A percentile compares a stretch with the other conserved stretches of the same genome.
phyloP scores from a whole-genome alignment of 2,888 invertebrate genomes.

The Piscicola geometra region DNA sequence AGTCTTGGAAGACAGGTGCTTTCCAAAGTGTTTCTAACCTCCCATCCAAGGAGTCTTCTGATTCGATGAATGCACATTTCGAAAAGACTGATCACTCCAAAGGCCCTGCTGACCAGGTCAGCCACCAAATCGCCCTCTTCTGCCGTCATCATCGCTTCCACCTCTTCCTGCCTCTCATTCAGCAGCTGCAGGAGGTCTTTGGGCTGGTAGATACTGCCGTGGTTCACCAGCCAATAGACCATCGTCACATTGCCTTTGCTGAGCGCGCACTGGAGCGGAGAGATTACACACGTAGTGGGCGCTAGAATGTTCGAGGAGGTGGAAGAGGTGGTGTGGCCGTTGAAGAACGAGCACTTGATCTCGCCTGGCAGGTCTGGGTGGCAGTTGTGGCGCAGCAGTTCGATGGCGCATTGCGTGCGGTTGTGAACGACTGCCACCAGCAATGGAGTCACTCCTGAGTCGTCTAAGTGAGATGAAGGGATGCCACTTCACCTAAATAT shows the following conservation, averaged over 20 bases:
- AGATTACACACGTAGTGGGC: conserved; percentile 1
- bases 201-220: conserved; percentile 31
- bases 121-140: conserved; percentile 27
- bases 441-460: conserved; percentile 28
- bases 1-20: too few relatives aligned
- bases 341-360: conserved; percentile 18
- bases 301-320: not conserved
- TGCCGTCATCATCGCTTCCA: conserved; percentile 18
- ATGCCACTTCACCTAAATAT: not conserved
- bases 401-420: not conserved
- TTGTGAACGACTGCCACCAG: conserved; percentile 33
- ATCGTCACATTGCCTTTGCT: conserved; percentile 31
- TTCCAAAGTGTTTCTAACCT: too few relatives aligned
- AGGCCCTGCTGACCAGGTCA: conserved; percentile 29
- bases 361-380: conserved; percentile 33
- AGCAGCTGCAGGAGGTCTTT: not conserved
- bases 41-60: conserved; percentile 19
- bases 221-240: conserved; percentile 35
- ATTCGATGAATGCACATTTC: conserved; percentile 30
- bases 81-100: conserved; percentile 31
- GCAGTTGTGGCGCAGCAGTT: conserved; percentile 34
- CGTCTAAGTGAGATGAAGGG: conserved; percentile 21
- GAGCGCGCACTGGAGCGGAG: conserved; percentile 39
- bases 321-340: not conserved
- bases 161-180: not conserved